These are phyloP conservation scores for Galaxias olidus DNA, from an alignment of 2,797 vertebrate species.

Conservation along the genomic window DNA sequence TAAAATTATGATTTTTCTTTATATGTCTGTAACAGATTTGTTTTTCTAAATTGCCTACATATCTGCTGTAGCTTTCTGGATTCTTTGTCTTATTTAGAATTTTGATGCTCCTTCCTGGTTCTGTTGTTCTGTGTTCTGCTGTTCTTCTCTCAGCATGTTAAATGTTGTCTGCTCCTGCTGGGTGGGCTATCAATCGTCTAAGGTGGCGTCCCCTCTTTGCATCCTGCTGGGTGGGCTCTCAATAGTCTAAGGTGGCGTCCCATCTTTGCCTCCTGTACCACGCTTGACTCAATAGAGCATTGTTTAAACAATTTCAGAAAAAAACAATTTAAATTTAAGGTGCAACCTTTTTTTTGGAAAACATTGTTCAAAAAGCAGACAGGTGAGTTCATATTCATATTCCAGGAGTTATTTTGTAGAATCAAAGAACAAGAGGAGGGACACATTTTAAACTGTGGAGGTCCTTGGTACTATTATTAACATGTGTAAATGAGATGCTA, in stretches of 20 bases:
- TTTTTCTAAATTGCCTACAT: constrained; percentile 58
- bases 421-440: constrained; percentile 36
- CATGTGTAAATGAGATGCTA: constrained; percentile 61
- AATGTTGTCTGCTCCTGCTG: too few relatives aligned
- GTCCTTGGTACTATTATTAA: constrained; percentile 46
- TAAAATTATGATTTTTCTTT: constrained; percentile 52
- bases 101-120: constrained; percentile 65
- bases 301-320: background rate
- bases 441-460: constrained; percentile 27
- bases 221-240: constrained; percentile 53
- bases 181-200: background rate
- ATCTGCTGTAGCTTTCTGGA: constrained; percentile 45
- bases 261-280: constrained; percentile 25
- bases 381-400: background rate
- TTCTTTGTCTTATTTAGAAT: constrained; percentile 59
- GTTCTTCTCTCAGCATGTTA: constrained; percentile 19
- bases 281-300: background rate
- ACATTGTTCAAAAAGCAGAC: too few relatives aligned
- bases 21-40: constrained; percentile 34
- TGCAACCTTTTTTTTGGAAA: too few relatives aligned
- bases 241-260: constrained; percentile 46
- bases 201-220: constrained; percentile 32
- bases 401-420: too few relatives aligned
- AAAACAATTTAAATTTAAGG: background rate
- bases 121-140: constrained; percentile 56